phyloP scores from a whole-genome alignment of 2,797 vertebrate species.

The Coluber constrictor region DNA sequence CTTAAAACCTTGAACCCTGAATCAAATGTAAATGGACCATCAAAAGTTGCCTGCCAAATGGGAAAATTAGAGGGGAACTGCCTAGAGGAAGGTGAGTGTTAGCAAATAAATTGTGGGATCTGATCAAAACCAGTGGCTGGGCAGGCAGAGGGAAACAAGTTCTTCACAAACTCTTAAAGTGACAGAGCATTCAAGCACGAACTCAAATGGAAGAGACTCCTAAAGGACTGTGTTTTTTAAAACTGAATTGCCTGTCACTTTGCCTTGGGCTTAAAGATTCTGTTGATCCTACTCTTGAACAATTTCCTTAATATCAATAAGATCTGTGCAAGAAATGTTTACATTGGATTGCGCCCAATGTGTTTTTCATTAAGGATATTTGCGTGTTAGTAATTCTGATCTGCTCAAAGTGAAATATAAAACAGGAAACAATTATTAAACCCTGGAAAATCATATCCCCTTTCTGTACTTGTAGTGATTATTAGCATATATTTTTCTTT shows the following conservation, averaged over 20 bases:
- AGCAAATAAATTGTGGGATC: conserved; percentile 68
- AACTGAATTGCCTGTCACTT: conserved; percentile 1
- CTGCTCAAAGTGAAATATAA: conserved; percentile 26
- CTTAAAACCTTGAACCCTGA: conserved; percentile 75
- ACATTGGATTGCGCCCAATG: conserved; percentile 17
- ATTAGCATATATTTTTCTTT: conserved; percentile 2
- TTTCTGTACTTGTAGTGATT: conserved; percentile 40
- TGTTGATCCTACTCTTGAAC: background rate
- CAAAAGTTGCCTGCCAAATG: conserved; percentile 81
- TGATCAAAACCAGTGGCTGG: conserved; percentile 70
- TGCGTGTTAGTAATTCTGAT: conserved; percentile 35
- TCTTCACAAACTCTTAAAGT: conserved; percentile 43
- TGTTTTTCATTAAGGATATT: conserved; percentile 58
- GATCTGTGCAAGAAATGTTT: background rate
- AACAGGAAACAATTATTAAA: conserved; percentile 50
- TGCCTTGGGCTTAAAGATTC: background rate
- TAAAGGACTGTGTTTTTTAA: background rate
- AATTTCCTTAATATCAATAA: conserved; percentile 4
- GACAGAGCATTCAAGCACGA: conserved; percentile 48
- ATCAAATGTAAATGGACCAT: conserved; percentile 90
- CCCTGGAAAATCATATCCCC: conserved; percentile 32
- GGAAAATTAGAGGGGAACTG: conserved; percentile 73
- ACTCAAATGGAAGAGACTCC: background rate
- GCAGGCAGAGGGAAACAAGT: conserved; percentile 52
- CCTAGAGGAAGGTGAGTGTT: conserved; percentile 68